Base-by-base conservation (phyloP, 2,888 invertebrate genomes). In the Melipona bicolor region DNA sequence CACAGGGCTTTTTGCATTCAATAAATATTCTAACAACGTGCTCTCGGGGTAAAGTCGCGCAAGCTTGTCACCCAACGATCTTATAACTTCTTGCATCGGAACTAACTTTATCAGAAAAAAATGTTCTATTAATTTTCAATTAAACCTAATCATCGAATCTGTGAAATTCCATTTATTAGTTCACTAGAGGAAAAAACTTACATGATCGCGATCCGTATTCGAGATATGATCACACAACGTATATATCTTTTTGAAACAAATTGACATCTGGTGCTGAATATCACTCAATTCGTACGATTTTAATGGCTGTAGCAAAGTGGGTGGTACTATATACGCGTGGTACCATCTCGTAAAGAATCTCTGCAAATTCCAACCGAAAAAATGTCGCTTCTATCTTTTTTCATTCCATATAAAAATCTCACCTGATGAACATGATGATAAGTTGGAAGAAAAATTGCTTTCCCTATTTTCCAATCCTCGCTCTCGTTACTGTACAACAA, bases 261-360 rank as follows among this genome's bases (percentile, higher is more conserved):
- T 89, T 21, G 73, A 77, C 56, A 92, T 77, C 56, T 91, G 90
- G 49, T 72, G 88, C 43, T 88, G 67, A 24, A 92, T 87, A 59
- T 91, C 89, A 5, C 78, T 70, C 17, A 91, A 56, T 4, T 83
- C 84, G 0, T 71, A 50, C 0, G 75, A 79, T 43, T 89, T 90
- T 49, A 91, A 80, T 43, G 84, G 89, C 32, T 88, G 90, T 24
- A 91, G 61, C 43, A 91, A 80, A 0, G 84, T 71, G 2, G 91
- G 92, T 65, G 92, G 91, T 49, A 83, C 78, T 50, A 71, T 79
- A 54, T 83, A 85, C 56, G 87, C 73, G 52, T 81, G 71, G 17
- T 82, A 82, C 93, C 93, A 93, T 36, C 76, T 74, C 5, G 79
- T n/a, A 21, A 92, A 93, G 70, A 90, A 91, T 65, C 86, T 83